Conservation (phyloP, 2,113 vertebrate genomes). For the Burhinus oedicnemus region DNA sequence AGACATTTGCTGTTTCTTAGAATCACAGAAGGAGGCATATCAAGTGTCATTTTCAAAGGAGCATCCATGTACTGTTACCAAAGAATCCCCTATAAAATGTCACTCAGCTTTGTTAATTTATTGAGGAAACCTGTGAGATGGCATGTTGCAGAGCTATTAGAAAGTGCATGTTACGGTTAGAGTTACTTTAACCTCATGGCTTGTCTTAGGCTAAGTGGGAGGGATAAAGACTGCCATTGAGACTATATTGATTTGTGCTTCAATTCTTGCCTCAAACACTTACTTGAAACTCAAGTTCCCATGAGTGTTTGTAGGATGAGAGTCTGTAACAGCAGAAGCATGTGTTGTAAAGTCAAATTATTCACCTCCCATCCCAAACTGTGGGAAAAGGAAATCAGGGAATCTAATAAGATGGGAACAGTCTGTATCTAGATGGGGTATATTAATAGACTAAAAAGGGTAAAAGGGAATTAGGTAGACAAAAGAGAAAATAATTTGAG, state of each 20-base stretch:
- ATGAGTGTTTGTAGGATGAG: background rate
- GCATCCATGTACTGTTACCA: background rate
- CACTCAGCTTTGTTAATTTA: background rate
- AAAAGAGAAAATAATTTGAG: background rate
- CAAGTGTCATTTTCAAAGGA: background rate
- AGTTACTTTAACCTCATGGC: background rate
- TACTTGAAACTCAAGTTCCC: background rate
- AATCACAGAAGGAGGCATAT: background rate
- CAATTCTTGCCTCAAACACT: background rate
- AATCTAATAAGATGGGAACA: background rate
- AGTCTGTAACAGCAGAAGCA: background rate
- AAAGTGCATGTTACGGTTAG: background rate
- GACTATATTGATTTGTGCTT: background rate
- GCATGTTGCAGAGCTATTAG: background rate
- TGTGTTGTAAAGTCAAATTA: background rate
- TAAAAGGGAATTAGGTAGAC: background rate
- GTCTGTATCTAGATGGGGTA: background rate
- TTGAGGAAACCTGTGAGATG: background rate
- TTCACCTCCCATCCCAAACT: background rate
- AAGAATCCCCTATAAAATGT: background rate
- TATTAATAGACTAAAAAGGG: background rate
- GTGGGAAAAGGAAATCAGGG: background rate
- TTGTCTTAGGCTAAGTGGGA: background rate
- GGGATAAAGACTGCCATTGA: background rate
- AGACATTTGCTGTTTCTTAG: background rate